These are phyloP conservation scores for Epinotia bilunana DNA, from an alignment of 2,888 invertebrate genomes.

Conservation along the genomic window DNA sequence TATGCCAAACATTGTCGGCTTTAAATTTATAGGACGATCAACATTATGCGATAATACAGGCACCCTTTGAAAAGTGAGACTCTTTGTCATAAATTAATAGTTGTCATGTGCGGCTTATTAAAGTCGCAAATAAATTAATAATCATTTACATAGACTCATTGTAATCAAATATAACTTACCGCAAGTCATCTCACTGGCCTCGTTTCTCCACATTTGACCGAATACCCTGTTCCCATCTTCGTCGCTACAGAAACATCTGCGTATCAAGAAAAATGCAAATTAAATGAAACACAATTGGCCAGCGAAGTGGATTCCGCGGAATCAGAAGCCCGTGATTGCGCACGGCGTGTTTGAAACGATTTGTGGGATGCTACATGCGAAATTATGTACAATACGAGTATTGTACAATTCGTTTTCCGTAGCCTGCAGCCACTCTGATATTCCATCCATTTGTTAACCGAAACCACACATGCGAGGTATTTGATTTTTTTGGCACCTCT, in stretches of 20 bases:
- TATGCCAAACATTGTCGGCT: no score
- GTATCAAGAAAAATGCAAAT: conserved; percentile 48
- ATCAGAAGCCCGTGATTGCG: conserved; percentile 32
- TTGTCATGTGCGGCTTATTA: not conserved
- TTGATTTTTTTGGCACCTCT: not conserved
- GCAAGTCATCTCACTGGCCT: conserved; percentile 86
- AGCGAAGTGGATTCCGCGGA: conserved; percentile 39
- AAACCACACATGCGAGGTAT: conserved; percentile 15
- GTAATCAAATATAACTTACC: conserved; percentile 73
- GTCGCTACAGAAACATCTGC: conserved; percentile 88
- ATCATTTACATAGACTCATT: not conserved
- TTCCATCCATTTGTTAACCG: conserved; percentile 29
- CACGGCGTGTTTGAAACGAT: conserved; percentile 36
- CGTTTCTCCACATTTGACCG: conserved; percentile 86
- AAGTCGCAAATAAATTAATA: no score
- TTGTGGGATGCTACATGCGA: conserved; percentile 24
- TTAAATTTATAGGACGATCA: no score
- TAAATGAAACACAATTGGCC: conserved; percentile 43
- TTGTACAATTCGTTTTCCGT: conserved; percentile 8
- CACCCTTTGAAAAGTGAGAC: no score
- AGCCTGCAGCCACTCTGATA: conserved; percentile 29
- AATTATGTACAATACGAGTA: conserved; percentile 33
- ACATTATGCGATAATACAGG: no score
- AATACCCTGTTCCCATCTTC: conserved; percentile 85
- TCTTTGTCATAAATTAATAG: no score